Evolutionary conservation across 2,888 invertebrate species (phyloP).

Genomic region (Eupeodes luniger): DNA sequence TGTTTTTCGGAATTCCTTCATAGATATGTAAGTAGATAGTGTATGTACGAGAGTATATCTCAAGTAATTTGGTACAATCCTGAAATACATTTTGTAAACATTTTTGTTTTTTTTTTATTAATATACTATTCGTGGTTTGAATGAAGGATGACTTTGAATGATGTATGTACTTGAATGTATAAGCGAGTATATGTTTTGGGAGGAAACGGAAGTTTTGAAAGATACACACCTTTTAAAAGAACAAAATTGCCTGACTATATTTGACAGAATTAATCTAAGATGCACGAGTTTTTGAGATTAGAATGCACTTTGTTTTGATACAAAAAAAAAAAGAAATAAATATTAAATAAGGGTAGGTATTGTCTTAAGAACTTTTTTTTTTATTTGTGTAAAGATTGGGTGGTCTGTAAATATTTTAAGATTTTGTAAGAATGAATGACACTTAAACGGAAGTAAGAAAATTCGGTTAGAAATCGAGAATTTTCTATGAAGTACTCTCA

Average conservation of each 20-base stretch:
- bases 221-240: not conserved
- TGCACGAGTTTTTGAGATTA: not conserved
- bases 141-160: constrained; percentile 40
- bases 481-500: too few species aligned
- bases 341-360: not conserved
- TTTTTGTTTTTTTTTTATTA: constrained; percentile 31
- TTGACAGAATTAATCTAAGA: not conserved
- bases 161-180: not conserved
- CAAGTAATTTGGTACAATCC: constrained; percentile 67
- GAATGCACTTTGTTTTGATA: constrained; percentile 20
- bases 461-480: too few species aligned
- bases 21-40: not conserved
- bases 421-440: too few species aligned
- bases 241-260: not conserved
- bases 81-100: constrained; percentile 61
- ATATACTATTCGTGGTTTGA: constrained; percentile 45
- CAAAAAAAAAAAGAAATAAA: not conserved
- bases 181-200: not conserved
- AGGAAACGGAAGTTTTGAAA: not conserved
- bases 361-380: not conserved
- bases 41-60: constrained; percentile 1
- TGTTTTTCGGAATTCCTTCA: constrained; percentile 66
- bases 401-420: not conserved
- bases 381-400: not conserved
- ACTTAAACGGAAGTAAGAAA: too few species aligned